phyloP scores from a whole-genome alignment of 2,797 vertebrate species.

The Alectoris magna region DNA sequence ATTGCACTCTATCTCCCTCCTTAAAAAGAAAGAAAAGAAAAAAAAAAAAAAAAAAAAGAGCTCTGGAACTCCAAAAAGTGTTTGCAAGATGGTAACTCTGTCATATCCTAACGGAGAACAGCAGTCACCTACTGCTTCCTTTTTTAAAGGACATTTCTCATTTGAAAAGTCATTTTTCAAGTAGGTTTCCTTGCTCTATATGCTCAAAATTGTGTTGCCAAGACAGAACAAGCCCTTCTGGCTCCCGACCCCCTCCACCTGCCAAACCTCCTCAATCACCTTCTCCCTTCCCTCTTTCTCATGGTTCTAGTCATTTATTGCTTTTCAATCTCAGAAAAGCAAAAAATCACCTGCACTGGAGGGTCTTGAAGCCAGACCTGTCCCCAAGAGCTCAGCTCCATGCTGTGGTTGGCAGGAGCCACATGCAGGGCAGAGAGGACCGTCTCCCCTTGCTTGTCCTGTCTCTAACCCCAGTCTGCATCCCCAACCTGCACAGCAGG shows the following conservation, averaged over 20 bases:
- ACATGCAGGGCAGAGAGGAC: background rate
- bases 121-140: background rate
- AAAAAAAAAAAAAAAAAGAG: background rate
- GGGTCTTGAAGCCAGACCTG: background rate
- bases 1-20: background rate
- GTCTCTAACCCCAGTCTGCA: background rate
- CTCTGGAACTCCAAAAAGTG: background rate
- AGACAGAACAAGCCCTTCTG: constrained; percentile 45
- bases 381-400: accelerated
- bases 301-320: accelerated
- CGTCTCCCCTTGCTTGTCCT: background rate
- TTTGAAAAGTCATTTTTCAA: constrained; percentile 47
- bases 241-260: background rate
- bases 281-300: background rate
- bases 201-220: background rate
- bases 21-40: too few relatives aligned
- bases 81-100: background rate
- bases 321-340: background rate
- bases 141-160: constrained; percentile 1
- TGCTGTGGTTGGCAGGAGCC: background rate
- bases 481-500: background rate
- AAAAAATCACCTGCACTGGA: background rate
- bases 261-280: background rate
- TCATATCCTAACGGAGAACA: background rate
- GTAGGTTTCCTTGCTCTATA: background rate